Base-by-base conservation (phyloP, 2,797 vertebrate species). In the Epinephelus malabaricus region DNA sequence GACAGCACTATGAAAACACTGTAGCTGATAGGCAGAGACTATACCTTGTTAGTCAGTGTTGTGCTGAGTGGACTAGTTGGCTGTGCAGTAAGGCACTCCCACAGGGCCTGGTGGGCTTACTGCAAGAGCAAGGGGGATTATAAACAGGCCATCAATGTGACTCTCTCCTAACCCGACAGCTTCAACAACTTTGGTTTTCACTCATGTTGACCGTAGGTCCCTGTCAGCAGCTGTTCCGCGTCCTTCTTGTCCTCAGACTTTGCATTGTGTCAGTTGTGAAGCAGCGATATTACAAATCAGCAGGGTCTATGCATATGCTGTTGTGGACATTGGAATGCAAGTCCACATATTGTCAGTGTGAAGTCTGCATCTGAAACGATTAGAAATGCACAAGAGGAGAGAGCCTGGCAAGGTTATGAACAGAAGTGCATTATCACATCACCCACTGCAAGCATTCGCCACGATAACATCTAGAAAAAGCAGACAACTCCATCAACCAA, bases 11-110 rank as follows among this genome's bases (percentile, higher is more conserved):
- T 86, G 89, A 90, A 86, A 89, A 82, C 81, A 69, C 27, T 69
- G 84, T 30, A 40, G 81, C 89, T 79, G 86, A 88, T 76, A 83
- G 86, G 83, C 78, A 89, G 87, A 82, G 80, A 79, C 88, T 88
- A 81, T 78, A 92, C 89, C 89, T 94, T 93, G 93, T 94, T 94
- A 94, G 88, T 69, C 78, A 25, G 69, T 89, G 92, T 93, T 94
- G 84, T 92, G 92, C 92, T 89, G 89, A 93, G 72, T 85, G 80
- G 87, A 88, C 92, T 82, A 76, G 88, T 88, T 87, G 87, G 86
- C 85, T 76, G 80, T 86, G 87, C 81, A 66, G 78, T 84, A 78
- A 82, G 87, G 73, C 38, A 10, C 55, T 90, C 87, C 90, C 86
- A 75, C 53, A 78, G 81, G 90, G 82, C 71, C 61, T 74, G 38